Conservation (phyloP, 2,797 vertebrate genomes). For the Fratercula arctica region DNA sequence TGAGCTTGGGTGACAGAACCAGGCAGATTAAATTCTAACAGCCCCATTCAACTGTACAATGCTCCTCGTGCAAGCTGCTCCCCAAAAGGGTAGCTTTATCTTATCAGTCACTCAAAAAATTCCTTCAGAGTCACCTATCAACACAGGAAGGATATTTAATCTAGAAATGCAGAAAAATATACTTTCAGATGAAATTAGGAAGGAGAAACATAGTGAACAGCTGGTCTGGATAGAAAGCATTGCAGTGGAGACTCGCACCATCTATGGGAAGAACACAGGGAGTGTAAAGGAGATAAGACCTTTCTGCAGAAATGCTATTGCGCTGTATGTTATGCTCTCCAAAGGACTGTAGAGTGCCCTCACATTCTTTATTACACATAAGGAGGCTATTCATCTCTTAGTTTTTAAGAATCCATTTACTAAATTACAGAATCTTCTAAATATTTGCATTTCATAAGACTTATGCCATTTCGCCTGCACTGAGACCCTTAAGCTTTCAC, state of each 20-base stretch:
- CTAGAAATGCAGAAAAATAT: not conserved
- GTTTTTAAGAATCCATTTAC: not conserved
- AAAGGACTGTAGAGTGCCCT: not conserved
- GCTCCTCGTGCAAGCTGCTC: not conserved
- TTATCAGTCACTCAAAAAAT: not conserved
- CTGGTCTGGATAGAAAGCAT: accelerated
- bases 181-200: not conserved
- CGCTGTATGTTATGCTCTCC: accelerated
- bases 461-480: not conserved
- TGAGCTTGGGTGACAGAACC: not conserved
- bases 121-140: not conserved
- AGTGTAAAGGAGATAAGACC: not conserved
- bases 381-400: not conserved
- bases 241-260: accelerated
- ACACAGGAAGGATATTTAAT: not conserved
- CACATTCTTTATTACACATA: not conserved
- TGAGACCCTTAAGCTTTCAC: not conserved
- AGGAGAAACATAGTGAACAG: not conserved
- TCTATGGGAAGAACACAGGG: not conserved
- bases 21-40: not conserved
- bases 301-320: not conserved
- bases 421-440: not conserved
- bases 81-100: not conserved
- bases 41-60: not conserved
- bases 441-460: not conserved